Evolutionary conservation across 2,113 vertebrate species (phyloP).

Genomic region (Sebastes schlegelii): DNA sequence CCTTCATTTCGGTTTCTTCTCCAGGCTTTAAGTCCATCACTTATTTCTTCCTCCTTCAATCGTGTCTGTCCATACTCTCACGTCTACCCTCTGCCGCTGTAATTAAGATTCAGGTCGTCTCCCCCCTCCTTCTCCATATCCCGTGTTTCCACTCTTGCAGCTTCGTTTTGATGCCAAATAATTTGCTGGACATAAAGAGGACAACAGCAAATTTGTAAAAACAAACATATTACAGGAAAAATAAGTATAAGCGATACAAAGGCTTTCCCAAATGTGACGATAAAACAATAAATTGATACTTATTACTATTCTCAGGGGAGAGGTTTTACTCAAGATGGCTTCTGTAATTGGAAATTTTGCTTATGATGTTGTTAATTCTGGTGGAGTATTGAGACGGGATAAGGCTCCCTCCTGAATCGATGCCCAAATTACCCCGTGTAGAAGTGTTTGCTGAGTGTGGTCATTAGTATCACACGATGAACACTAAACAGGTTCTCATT

Average conservation of each 20-base stretch:
- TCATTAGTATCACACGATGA: conserved; percentile 3
- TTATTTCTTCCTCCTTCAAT: conserved; percentile 17
- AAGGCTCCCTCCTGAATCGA: conserved; percentile 20
- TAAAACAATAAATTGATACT: conserved; percentile 3
- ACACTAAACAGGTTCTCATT: neutral
- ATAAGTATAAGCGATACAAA: neutral
- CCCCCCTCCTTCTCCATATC: neutral
- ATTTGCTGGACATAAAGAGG: conserved; percentile 12
- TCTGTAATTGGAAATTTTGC: conserved; percentile 22
- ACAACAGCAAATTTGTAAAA: conserved; percentile 14
- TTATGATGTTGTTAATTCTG: conserved; percentile 15
- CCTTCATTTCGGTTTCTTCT: conserved; percentile 29
- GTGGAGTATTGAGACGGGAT: neutral
- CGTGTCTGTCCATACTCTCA: conserved; percentile 1
- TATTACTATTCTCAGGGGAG: conserved; percentile 1
- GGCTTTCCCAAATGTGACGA: neutral
- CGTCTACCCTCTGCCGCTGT: neutral
- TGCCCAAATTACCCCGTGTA: conserved; percentile 4
- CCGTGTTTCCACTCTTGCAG: neutral
- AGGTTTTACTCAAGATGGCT: conserved; percentile 8
- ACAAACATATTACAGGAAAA: neutral
- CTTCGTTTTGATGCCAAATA: conserved; percentile 7
- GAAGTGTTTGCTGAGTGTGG: conserved; percentile 1
- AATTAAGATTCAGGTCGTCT: conserved; percentile 36
- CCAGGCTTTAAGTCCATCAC: conserved; percentile 12